phyloP scores from a whole-genome alignment of 2,888 invertebrate genomes.

The Calliphora vomitoria region DNA sequence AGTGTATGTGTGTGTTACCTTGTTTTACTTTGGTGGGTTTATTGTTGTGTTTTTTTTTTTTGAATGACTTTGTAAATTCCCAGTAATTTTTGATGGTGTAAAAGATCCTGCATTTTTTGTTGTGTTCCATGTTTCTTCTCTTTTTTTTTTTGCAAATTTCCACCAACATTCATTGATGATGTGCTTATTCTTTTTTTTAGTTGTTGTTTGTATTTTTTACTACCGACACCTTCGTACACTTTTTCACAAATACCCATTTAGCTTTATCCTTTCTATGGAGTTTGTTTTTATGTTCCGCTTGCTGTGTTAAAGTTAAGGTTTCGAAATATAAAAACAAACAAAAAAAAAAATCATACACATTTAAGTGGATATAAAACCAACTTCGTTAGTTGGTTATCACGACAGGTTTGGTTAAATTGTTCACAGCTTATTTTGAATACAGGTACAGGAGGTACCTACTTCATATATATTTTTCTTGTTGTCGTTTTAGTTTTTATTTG shows the following conservation, averaged over 20 bases:
- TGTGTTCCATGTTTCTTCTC: background rate
- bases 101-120: conserved; percentile 38
- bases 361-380: conserved; percentile 61
- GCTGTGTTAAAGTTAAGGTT: background rate
- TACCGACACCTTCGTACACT: conserved; percentile 22
- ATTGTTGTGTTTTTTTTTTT: conserved; percentile 37
- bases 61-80: conserved; percentile 40
- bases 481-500: background rate
- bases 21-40: conserved; percentile 41
- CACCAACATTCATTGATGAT: conserved; percentile 50
- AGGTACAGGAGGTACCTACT: background rate
- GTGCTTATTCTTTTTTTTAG: conserved; percentile 12
- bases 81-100: conserved; percentile 35
- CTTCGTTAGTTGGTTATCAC: conserved; percentile 61
- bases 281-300: conserved; percentile 16
- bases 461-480: background rate
- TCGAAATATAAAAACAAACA: background rate
- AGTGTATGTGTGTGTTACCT: conserved; percentile 24
- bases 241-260: background rate
- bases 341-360: conserved; percentile 40
- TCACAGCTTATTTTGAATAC: conserved; percentile 47
- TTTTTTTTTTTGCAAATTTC: conserved; percentile 25
- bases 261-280: background rate
- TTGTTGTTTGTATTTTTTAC: conserved; percentile 14
- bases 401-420: conserved; percentile 61